phyloP scores from a whole-genome alignment of 2,113 vertebrate genomes.

The Anoplopoma fimbria region DNA sequence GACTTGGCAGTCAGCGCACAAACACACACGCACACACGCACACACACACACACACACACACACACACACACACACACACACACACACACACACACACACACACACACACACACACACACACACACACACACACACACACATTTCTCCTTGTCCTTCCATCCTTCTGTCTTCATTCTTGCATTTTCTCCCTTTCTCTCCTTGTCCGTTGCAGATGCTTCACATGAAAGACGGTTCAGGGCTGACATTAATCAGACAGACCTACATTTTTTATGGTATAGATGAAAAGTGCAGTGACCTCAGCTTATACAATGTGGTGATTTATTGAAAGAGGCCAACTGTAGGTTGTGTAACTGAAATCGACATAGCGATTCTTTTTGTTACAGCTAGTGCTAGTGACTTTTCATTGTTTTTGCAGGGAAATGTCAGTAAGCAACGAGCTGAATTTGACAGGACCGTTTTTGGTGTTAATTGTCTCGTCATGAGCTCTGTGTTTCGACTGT shows the following conservation, averaged over 20 bases:
- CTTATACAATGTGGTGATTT: slow-evolving; percentile 21
- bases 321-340: slow-evolving; percentile 31
- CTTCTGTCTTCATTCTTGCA: slow-evolving; percentile 25
- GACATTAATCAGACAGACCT: slow-evolving; percentile 57
- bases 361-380: slow-evolving; percentile 16
- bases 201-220: slow-evolving; percentile 21
- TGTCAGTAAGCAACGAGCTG: slow-evolving; percentile 18
- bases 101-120: slow-evolving; percentile 6
- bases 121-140: slow-evolving; percentile 13
- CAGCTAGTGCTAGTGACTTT: slow-evolving; percentile 10
- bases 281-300: slow-evolving; percentile 29
- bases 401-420: slow-evolving; percentile 18
- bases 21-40: slow-evolving; percentile 7
- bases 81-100: slow-evolving; percentile 13
- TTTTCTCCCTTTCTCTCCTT: slow-evolving; percentile 12
- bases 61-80: not conserved
- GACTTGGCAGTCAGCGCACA: slow-evolving; percentile 14
- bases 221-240: slow-evolving; percentile 18
- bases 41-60: slow-evolving; percentile 5
- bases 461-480: slow-evolving; percentile 53
- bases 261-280: slow-evolving; percentile 40
- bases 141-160: slow-evolving; percentile 12
- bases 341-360: slow-evolving; percentile 35
- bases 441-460: not conserved
- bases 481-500: slow-evolving; percentile 23